These are phyloP conservation scores for Ranitomeya imitator DNA, from an alignment of 2,113 vertebrate species.

Conservation along the genomic window DNA sequence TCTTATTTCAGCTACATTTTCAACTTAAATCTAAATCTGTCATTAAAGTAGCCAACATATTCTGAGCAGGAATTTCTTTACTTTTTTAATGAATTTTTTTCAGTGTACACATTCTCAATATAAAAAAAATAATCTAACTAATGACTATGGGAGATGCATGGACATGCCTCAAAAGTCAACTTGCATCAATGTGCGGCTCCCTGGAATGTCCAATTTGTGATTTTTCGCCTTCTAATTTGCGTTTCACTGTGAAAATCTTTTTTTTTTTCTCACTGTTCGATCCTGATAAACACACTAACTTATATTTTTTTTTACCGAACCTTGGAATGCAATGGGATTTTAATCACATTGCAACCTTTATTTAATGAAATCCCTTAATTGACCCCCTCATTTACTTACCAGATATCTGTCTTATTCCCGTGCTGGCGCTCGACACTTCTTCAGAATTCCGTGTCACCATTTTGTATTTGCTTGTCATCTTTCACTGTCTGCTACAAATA, in stretches of 20 bases:
- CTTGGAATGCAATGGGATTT: background rate
- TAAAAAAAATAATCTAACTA: background rate
- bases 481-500: constrained; percentile 1
- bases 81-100: background rate
- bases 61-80: background rate
- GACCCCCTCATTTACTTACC: background rate
- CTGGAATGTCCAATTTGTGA: background rate
- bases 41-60: background rate
- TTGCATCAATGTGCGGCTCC: background rate
- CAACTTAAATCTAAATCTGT: background rate
- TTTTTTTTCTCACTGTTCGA: background rate
- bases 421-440: background rate
- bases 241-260: background rate
- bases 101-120: background rate
- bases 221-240: background rate
- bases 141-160: background rate
- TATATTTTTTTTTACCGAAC: background rate
- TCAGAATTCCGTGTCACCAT: background rate
- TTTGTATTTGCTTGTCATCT: background rate
- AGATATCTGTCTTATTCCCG: background rate
- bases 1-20: background rate
- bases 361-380: background rate
- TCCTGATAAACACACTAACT: background rate
- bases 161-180: background rate
- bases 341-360: background rate